Base-by-base conservation (phyloP, 2,113 vertebrate species). In the Callipepla squamata region DNA sequence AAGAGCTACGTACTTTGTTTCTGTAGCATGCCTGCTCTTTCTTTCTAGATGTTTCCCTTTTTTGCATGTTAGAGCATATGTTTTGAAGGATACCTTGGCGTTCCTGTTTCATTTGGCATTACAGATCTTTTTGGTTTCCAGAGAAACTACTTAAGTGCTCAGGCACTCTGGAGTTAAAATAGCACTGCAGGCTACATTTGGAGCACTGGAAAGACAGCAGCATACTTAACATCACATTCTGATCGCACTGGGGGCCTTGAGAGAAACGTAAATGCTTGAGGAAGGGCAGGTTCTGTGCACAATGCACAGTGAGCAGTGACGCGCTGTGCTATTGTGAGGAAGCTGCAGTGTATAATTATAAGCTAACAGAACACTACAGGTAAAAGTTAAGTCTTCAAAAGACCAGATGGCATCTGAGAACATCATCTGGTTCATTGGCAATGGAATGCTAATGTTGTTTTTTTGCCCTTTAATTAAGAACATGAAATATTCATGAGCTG, bases 81-180 rank as follows among this genome's bases (percentile, higher is more conserved):
- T 66, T 92, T 48, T 92, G 81, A 69, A 94, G 89, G 80, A 36
- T 81, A 80, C 81, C 55, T 91, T 89, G 92, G 81, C 23, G 18
- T 80, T 36, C 45, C 51, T 58, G 12, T 63, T 87, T 68, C 15
- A 5, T 61, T 67, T 91, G 66, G 88, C 83, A 89, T 13, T 34
- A 59, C 25, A 61, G 6, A 80, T 82, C 44, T 57, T 13, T 28
- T 40, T 77, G 87, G 93, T 95, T 94, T 95, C 94, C 92, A 93
- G 92, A 96, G 96, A 89, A 96, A 92, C 95, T 87, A 89, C 80
- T 94, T 3, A 28, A 94, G 75, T 40, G 80, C 84, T 85, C 15
- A 51, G 87, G 25, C 36, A 13, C 80, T 87, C 80, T 94, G 87
- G 79, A 95, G 82, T 83, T 89, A 82, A 92, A 95, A 92, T 91